phyloP scores from a whole-genome alignment of 2,888 invertebrate species.

The Eupithecia dodoneata region DNA sequence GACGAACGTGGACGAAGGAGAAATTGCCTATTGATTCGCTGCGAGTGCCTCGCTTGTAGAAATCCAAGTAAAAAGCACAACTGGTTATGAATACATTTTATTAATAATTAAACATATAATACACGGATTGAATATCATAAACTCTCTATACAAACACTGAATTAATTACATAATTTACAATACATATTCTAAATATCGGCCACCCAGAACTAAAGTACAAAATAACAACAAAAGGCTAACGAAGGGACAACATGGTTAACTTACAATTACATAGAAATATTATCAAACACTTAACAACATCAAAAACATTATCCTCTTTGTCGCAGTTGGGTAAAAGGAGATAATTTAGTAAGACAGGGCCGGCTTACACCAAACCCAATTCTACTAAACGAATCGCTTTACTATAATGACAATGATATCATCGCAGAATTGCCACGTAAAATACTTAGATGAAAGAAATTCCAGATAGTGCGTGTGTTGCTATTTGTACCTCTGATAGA shows the following conservation, averaged over 20 bases:
- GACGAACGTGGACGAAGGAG: too few species aligned
- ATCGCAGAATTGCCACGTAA: not conserved
- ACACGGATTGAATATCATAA: conserved; percentile 66
- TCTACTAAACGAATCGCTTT: not conserved
- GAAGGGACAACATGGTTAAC: conserved; percentile 20
- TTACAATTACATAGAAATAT: conserved; percentile 5
- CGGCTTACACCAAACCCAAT: not conserved
- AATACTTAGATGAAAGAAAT: too few species aligned
- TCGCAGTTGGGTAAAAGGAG: not conserved
- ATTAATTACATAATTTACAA: conserved; percentile 67
- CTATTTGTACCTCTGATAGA: too few species aligned
- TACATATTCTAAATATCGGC: conserved; percentile 39
- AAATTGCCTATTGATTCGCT: not conserved
- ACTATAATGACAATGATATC: not conserved
- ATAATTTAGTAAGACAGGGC: not conserved
- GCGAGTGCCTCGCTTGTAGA: not conserved
- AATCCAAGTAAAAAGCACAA: not conserved
- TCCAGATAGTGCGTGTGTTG: too few species aligned
- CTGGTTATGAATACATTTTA: conserved; percentile 65
- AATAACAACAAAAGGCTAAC: conserved; percentile 11
- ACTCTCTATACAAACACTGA: conserved; percentile 77
- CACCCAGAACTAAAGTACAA: conserved; percentile 37
- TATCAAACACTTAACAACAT: not conserved
- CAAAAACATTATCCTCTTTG: not conserved
- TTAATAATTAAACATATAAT: conserved; percentile 73